Percentiles rank a stretch among this genome's conserved stretches.
Conservation (phyloP, 1,140 invertebrate genomes). For the Scaptomyza hsui region DNA sequence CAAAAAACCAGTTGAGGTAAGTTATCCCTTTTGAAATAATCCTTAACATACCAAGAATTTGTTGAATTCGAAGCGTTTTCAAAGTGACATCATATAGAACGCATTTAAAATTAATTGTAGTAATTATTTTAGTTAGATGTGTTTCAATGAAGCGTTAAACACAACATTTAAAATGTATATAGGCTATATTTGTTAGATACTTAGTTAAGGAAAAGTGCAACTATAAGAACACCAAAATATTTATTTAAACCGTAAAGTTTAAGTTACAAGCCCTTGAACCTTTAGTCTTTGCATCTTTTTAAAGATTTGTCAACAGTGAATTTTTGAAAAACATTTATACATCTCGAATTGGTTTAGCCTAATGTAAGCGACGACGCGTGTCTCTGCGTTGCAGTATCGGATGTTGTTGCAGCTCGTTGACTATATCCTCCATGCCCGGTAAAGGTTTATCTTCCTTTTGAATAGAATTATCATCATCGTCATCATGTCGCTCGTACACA, state of each 20-base stretch:
- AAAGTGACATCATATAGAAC: no score
- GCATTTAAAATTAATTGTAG: no score
- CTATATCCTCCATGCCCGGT: slow-evolving; percentile 35
- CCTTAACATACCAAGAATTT: no score
- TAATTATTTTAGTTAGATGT: no score
- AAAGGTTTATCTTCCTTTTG: background rate
- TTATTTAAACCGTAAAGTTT: no score
- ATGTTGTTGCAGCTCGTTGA: slow-evolving; percentile 13
- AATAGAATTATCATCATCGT: background rate
- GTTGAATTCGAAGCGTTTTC: background rate
- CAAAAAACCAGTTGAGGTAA: slow-evolving; percentile 54
- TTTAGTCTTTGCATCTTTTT: no score
- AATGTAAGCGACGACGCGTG: background rate
- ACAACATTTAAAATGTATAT: no score
- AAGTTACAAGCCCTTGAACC: no score
- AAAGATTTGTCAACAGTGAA: slow-evolving; percentile 10
- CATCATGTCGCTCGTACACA: background rate
- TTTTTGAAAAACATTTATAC: slow-evolving; percentile 1
- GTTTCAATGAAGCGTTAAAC: no score
- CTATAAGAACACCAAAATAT: no score
- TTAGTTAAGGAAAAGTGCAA: no score
- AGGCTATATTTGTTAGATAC: no score
- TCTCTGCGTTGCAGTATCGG: background rate
- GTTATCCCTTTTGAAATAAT: slow-evolving; percentile 8
- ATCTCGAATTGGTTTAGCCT: background rate